Base-by-base conservation (phyloP, 2,797 vertebrate genomes). In the Phyllotis vaccarum region DNA sequence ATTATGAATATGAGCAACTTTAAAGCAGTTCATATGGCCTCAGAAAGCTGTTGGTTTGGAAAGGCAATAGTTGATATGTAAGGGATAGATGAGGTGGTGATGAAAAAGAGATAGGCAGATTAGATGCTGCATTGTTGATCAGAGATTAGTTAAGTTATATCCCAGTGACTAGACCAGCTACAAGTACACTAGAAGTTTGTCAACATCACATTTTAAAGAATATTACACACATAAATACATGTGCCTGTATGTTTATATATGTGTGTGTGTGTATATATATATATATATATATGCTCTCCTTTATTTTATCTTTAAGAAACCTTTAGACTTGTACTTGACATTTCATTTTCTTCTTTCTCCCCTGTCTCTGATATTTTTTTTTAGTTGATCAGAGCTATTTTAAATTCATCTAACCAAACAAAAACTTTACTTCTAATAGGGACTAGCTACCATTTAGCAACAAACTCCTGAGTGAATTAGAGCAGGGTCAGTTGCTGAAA, bases 271-370 rank as follows among this genome's bases (percentile, higher is more conserved):
- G 34, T 34, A 19, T 78, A 40, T 4, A 74, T 21, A 58, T 60
- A 2, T 40, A 82, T 12, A 31, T 19, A 7, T 11, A 46, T 31
- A 2, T 10, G n/a, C 22, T 68, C 31, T 46, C 27, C 37, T 68
- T 70, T 86, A 27, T 78, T 21, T 74, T 87, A 46, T 93, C 4
- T 82, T n/a, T 92, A n/a, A 52, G 54, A 72, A 93, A 66, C 34
- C 22, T 58, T 78, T 17, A 74, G 34, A n/a, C 13, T 72, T 78
- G 58, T 9, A 22, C 52, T 76, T 19, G 46, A 16, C 3, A 14
- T 81, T 49, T 64, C 19, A 21, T 31, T 21, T 40, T 90, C 19
- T 72, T 22, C 54, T 58, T 60, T 8, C n/a, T 40, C 72, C 5
- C 82, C n/a, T 43, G 31, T 24, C 75, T 92, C 49, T 49, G n/a